Evolutionary conservation across 1,140 invertebrate species (phyloP), one percentile per base, ranked within the genome.

Genomic region (Cyclina sinensis): DNA sequence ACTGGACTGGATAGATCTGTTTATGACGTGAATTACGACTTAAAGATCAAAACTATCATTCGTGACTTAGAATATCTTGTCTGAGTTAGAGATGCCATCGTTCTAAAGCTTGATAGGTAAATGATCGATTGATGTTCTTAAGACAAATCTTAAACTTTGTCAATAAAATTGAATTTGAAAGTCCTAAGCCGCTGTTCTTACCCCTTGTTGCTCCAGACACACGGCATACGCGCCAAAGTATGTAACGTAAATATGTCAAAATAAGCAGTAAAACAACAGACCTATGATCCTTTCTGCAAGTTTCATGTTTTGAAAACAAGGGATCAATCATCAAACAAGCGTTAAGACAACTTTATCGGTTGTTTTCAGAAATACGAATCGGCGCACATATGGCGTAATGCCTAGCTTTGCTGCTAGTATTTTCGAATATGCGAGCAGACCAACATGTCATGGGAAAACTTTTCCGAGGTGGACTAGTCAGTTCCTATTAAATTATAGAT

Each of bases 261-360:
- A 81, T 43, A 57, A 62, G n/a, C 54, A 32, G 57, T 39, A 12
- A n/a, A 24, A 62, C 21, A 57, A 59, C 21, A 5, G 30, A 24
- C n/a, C 3, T 30, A 30, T n/a, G 35, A 59, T 65, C 32, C 18
- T 18, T 43, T 57, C 30, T n/a, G 21, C 12, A 14, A 14, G 32
- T n/a, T 16, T 62, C 35, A 24, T 65, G 79, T 62, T 81, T 62
- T 65, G 35, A 62, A 81, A 37, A 39, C 27, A 21, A 32, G 24
- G 32, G n/a, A 81, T 81, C 48, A n/a, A 65, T 81, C n/a, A 81
- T 65, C 57, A 43, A 62, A 81, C 59, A 81, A 30, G 59, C 59
- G 57, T 65, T 32, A 81, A 81, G 57, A 81, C 65, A 70, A 37
- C 32, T 70, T 70, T 62, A 62, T 62, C 57, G 24, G 5, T n/a